Evolutionary conservation across 1,140 invertebrate species (phyloP).

Genomic region (Cotesia typhae): DNA sequence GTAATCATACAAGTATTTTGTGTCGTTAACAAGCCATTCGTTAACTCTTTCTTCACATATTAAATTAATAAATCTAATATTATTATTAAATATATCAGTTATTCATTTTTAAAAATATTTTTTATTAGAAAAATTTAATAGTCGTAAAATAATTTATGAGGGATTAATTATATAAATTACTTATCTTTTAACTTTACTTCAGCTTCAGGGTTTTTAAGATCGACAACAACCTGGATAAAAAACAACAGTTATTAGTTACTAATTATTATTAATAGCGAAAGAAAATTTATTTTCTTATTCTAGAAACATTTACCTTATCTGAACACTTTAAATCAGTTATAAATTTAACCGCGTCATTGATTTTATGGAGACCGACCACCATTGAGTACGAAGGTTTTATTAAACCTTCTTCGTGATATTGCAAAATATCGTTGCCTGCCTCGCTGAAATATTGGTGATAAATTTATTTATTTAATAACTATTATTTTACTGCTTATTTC

Average conservation of each 20-base stretch:
- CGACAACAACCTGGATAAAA: slow-evolving; percentile 51
- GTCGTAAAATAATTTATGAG: not conserved
- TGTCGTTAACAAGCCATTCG: too few species aligned
- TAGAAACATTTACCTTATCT: slow-evolving; percentile 51
- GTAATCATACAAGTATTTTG: too few species aligned
- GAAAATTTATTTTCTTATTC: not conserved
- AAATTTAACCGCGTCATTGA: slow-evolving; percentile 54
- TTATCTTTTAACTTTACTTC: slow-evolving; percentile 30
- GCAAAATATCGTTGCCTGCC: slow-evolving; percentile 56
- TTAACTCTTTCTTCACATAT: slow-evolving; percentile 3
- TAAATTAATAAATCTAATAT: not conserved
- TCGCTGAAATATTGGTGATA: slow-evolving; percentile 43
- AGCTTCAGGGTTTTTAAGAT: slow-evolving; percentile 50
- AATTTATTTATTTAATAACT: slow-evolving; percentile 20
- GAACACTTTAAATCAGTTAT: slow-evolving; percentile 49
- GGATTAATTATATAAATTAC: slow-evolving; percentile 18
- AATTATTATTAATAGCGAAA: slow-evolving; percentile 8
- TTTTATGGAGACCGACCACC: slow-evolving; percentile 48
- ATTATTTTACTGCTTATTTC: not conserved
- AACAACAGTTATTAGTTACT: slow-evolving; percentile 2
- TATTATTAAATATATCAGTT: too few species aligned
- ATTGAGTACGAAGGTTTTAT: slow-evolving; percentile 51
- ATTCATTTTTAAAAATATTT: not conserved
- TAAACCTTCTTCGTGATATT: slow-evolving; percentile 57
- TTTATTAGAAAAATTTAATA: not conserved